These are phyloP conservation scores for Acanthosepion pharaonis DNA, from an alignment of 2,888 invertebrate species.

Conservation along the genomic window DNA sequence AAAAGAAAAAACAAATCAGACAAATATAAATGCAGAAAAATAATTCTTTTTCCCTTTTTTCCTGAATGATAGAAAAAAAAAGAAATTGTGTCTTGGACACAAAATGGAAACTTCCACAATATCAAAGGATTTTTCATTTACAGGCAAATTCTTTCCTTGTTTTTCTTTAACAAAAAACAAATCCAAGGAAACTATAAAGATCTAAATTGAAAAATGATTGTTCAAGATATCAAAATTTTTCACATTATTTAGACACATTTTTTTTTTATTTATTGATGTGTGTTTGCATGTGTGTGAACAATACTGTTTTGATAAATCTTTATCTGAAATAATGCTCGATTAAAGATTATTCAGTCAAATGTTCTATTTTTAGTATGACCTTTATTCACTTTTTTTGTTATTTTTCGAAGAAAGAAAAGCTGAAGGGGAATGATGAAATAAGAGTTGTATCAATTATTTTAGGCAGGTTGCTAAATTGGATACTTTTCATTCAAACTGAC, in stretches of 20 bases:
- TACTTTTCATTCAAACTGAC: too few species aligned
- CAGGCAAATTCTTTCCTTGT: neutral
- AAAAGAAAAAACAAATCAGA: neutral
- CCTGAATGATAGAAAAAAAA: neutral
- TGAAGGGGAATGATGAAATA: too few species aligned
- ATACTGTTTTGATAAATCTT: neutral
- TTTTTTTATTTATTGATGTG: neutral
- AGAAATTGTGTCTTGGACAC: neutral
- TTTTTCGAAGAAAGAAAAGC: too few species aligned
- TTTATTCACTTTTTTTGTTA: neutral
- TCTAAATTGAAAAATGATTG: neutral
- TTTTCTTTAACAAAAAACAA: neutral
- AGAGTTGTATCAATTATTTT: too few species aligned
- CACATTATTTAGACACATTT: neutral
- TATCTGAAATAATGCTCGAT: neutral
- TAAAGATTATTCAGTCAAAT: neutral
- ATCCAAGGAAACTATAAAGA: neutral
- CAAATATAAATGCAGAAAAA: too few species aligned
- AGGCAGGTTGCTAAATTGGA: too few species aligned
- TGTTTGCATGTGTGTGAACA: neutral
- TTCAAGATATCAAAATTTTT: neutral
- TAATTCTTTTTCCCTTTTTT: too few species aligned
- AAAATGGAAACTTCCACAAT: conserved; percentile 33
- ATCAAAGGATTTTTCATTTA: neutral
- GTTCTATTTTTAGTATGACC: neutral